phyloP scores from a whole-genome alignment of 2,888 invertebrate species.

The Macropis europaea region DNA sequence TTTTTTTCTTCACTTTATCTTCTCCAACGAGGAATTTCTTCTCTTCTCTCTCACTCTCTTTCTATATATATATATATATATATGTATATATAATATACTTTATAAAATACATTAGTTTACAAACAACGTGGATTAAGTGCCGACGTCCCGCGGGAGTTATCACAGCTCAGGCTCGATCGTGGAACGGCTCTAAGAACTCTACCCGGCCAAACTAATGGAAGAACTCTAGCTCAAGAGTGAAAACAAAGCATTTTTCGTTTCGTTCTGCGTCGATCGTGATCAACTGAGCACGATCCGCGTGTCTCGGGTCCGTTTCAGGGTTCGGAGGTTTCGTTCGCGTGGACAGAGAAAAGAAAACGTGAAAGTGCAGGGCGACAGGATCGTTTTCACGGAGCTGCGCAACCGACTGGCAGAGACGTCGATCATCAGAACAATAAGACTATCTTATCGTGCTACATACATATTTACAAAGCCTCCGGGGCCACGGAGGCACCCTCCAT shows the following conservation, averaged over 20 bases:
- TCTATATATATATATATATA: conserved; percentile 39
- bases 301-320: neutral
- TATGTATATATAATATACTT: conserved; percentile 63
- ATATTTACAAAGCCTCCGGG: conserved; percentile 77
- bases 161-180: conserved; percentile 62
- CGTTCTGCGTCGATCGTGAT: too few relatives aligned
- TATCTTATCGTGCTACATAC: conserved; percentile 79
- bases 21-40: conserved; percentile 15
- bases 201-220: conserved; percentile 45
- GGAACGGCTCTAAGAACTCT: conserved; percentile 47
- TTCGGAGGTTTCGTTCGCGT: too few relatives aligned
- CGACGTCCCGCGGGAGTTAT: conserved; percentile 69
- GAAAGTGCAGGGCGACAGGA: conserved; percentile 29
- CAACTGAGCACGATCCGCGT: too few relatives aligned
- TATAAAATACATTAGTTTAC: conserved; percentile 78
- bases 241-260: conserved; percentile 8
- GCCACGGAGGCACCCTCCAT: conserved; percentile 52
- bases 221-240: conserved; percentile 30
- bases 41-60: conserved; percentile 40
- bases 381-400: conserved; percentile 67
- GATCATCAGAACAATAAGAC: conserved; percentile 78
- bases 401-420: conserved; percentile 75
- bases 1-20: neutral
- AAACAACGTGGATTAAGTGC: conserved; percentile 75
- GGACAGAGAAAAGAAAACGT: conserved; percentile 5